A percentile compares a stretch with the other conserved stretches of the same genome.
Evolutionary conservation across 2,797 vertebrate species (phyloP).

Genomic region (Lemur catta): DNA sequence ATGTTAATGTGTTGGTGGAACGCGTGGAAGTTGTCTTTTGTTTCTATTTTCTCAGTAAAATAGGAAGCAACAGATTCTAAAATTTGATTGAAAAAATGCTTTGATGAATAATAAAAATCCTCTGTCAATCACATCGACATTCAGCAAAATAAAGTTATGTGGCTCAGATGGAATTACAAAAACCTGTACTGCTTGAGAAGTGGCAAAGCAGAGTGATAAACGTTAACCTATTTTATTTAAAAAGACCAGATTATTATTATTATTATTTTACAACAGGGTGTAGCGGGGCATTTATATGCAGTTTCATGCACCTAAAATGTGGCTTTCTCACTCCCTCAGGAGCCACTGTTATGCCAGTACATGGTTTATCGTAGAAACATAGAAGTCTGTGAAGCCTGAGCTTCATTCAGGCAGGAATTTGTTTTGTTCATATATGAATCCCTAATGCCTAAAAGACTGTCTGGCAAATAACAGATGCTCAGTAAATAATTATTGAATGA

Average conservation of each 20-base stretch:
- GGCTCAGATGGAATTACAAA: constrained; percentile 31
- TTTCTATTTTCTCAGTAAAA: constrained; percentile 19
- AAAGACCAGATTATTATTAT: not conserved
- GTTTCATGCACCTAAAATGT: not conserved
- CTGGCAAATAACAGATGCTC: not conserved
- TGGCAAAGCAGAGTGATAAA: constrained; percentile 26
- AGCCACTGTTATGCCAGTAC: not conserved
- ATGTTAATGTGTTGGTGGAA: not conserved
- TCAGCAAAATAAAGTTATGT: constrained; percentile 25
- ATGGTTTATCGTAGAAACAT: not conserved
- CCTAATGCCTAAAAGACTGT: not conserved
- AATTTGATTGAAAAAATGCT: constrained; percentile 54
- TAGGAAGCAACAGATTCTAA: not conserved
- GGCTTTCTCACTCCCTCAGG: not conserved
- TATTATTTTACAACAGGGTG: not conserved
- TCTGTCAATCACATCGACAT: constrained; percentile 22
- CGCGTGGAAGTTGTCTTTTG: not conserved
- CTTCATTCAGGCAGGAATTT: not conserved
- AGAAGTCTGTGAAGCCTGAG: not conserved
- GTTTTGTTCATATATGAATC: not conserved
- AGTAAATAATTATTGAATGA: not conserved
- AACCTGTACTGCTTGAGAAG: constrained; percentile 34
- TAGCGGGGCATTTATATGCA: not conserved
- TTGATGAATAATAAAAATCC: constrained; percentile 47
- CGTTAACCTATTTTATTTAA: not conserved